Conservation (phyloP, 2,113 vertebrate genomes). For the Morone chrysops region DNA sequence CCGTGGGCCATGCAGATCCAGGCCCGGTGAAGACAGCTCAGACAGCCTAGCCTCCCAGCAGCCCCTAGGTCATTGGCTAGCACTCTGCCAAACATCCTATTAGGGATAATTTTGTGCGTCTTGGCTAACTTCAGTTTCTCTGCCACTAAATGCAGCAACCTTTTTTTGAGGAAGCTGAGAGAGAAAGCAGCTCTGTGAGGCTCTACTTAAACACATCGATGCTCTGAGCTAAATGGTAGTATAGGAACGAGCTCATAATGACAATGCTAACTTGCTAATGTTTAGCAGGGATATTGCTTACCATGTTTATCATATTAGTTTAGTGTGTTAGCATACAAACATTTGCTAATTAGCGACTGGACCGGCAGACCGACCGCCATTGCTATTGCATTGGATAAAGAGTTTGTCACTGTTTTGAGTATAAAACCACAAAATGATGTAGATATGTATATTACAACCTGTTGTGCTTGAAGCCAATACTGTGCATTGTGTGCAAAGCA, state of each 20-base stretch:
- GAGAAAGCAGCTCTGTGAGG: not conserved
- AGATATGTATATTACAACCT: no score
- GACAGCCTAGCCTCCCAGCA: slow-evolving; percentile 43
- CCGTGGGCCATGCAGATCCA: slow-evolving; percentile 30
- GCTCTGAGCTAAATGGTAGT: not conserved
- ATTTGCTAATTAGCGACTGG: no score
- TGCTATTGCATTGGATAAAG: no score
- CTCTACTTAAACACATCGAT: not conserved
- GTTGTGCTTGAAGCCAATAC: no score
- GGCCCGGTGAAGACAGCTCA: slow-evolving; percentile 36
- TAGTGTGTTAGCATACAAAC: not conserved
- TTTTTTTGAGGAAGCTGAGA: not conserved
- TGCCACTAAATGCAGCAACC: slow-evolving; percentile 9
- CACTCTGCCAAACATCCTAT: slow-evolving; percentile 46
- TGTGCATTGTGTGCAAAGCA: not conserved
- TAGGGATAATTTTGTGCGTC: slow-evolving; percentile 28
- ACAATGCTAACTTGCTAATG: not conserved
- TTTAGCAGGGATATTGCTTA: no score
- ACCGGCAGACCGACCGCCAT: no score
- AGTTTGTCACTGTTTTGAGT: not conserved
- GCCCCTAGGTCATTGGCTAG: slow-evolving; percentile 44
- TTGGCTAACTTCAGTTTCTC: slow-evolving; percentile 12
- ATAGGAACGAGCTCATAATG: not conserved
- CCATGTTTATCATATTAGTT: not conserved
- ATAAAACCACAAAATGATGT: not conserved